A percentile compares a stretch with the other conserved stretches of the same genome.
Conservation (phyloP, 1,140 invertebrate species). For the Battus philenor region DNA sequence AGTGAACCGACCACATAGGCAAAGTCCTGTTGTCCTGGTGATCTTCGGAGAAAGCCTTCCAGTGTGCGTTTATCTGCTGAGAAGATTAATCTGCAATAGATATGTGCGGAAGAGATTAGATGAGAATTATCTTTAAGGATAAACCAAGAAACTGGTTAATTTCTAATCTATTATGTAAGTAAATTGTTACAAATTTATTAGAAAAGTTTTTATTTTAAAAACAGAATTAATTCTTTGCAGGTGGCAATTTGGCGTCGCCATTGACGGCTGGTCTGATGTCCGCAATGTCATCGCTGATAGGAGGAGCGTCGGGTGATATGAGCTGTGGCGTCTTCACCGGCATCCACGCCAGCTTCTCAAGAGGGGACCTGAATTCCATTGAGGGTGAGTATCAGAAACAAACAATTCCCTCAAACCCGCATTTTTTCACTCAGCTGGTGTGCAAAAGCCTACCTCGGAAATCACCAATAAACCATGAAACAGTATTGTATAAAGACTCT, state of each 20-base stretch:
- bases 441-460: no score
- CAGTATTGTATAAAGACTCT: no score
- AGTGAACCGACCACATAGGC: no score
- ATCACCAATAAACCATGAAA: no score
- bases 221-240: conserved; percentile 23
- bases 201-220: background rate
- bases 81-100: background rate
- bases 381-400: conserved; percentile 27
- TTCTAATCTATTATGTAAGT: background rate
- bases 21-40: no score
- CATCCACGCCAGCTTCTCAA: conserved; percentile 31
- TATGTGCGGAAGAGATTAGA: no score
- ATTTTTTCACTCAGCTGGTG: no score
- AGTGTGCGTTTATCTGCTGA: background rate
- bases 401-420: no score
- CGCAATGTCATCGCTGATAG: conserved; percentile 17
- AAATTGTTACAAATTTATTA: background rate
- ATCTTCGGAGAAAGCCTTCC: no score
- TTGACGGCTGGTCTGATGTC: conserved; percentile 15
- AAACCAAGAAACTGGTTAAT: no score
- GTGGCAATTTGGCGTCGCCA: conserved; percentile 33
- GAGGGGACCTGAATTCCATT: conserved; percentile 33
- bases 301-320: background rate
- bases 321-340: conserved; percentile 27
- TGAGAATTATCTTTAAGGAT: no score